Percentiles rank a stretch among this genome's conserved stretches.
Conservation (phyloP, 1,140 invertebrate species). For the Drosophila nikananu region DNA sequence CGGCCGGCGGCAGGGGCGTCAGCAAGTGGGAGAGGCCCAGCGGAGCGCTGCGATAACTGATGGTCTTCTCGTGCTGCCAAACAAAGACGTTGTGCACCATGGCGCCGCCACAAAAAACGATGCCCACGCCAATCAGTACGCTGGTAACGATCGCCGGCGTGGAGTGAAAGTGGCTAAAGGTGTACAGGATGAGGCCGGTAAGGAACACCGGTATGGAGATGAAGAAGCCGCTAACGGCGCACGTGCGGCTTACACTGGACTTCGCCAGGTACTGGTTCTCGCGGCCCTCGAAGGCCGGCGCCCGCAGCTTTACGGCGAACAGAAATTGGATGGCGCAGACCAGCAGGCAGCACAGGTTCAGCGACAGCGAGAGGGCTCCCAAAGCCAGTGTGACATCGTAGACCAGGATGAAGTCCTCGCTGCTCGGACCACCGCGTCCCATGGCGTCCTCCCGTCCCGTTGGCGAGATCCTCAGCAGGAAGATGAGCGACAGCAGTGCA, state of each 20-base stretch:
- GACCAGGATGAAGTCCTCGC: slow-evolving; percentile 93
- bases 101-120: slow-evolving; percentile 95
- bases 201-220: slow-evolving; percentile 97
- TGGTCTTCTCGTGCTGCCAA: slow-evolving; percentile 95
- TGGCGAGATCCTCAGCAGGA: slow-evolving; percentile 93
- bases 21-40: slow-evolving; percentile 3
- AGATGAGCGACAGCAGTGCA: slow-evolving; percentile 93
- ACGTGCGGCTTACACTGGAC: slow-evolving; percentile 94
- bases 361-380: slow-evolving; percentile 93
- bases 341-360: slow-evolving; percentile 95
- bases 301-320: slow-evolving; percentile 95
- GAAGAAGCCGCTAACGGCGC: slow-evolving; percentile 96
- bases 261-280: slow-evolving; percentile 96
- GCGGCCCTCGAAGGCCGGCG: slow-evolving; percentile 88
- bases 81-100: slow-evolving; percentile 97
- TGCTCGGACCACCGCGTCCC: slow-evolving; percentile 83
- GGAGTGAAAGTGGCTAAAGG: slow-evolving; percentile 96
- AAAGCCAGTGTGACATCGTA: slow-evolving; percentile 96
- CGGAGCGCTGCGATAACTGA: slow-evolving; percentile 85
- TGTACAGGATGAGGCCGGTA: slow-evolving; percentile 96
- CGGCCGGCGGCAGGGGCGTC: neutral
- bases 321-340: slow-evolving; percentile 97
- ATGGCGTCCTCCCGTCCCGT: slow-evolving; percentile 84
- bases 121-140: slow-evolving; percentile 94
- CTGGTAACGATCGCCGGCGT: slow-evolving; percentile 96